phyloP scores from a whole-genome alignment of 2,113 vertebrate genomes.

The Solea solea region DNA sequence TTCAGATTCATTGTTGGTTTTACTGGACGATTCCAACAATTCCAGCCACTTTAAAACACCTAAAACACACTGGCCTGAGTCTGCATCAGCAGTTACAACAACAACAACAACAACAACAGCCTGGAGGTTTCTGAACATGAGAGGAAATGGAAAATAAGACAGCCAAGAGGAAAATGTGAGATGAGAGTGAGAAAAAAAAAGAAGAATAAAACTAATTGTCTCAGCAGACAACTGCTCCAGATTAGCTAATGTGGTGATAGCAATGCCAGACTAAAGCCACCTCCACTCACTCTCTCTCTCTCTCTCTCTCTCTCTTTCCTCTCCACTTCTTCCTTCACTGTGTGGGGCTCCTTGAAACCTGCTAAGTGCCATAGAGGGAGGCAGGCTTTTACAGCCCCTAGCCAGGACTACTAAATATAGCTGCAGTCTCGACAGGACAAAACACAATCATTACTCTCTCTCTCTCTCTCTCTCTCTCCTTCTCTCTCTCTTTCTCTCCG shows the following conservation, averaged over 20 bases:
- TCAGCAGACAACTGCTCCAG: slow-evolving; percentile 14
- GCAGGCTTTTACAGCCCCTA: slow-evolving; percentile 63
- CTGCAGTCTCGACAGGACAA: slow-evolving; percentile 64
- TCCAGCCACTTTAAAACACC: slow-evolving; percentile 48
- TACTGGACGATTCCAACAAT: slow-evolving; percentile 52
- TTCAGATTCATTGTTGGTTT: slow-evolving; percentile 63
- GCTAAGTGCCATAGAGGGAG: slow-evolving; percentile 56
- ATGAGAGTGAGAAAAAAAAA: not conserved
- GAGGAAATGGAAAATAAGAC: slow-evolving; percentile 12
- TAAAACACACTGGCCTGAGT: slow-evolving; percentile 42
- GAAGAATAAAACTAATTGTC: not conserved
- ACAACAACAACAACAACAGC: slow-evolving; percentile 7
- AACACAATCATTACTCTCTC: slow-evolving; percentile 76
- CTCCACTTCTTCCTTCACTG: slow-evolving; percentile 20
- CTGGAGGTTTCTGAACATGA: slow-evolving; percentile 7
- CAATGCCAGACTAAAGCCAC: slow-evolving; percentile 20
- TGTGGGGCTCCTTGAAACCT: slow-evolving; percentile 66
- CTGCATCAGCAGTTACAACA: slow-evolving; percentile 23
- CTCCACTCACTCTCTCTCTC: not conserved
- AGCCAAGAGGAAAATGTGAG: not conserved
- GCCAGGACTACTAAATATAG: slow-evolving; percentile 75
- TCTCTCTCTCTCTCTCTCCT: slow-evolving; percentile 56
- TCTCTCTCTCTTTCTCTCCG: slow-evolving; percentile 44
- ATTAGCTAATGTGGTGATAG: slow-evolving; percentile 41
- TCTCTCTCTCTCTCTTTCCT: not conserved